These are phyloP conservation scores for Vipera ursinii DNA, from an alignment of 2,797 vertebrate species.

Conservation along the genomic window DNA sequence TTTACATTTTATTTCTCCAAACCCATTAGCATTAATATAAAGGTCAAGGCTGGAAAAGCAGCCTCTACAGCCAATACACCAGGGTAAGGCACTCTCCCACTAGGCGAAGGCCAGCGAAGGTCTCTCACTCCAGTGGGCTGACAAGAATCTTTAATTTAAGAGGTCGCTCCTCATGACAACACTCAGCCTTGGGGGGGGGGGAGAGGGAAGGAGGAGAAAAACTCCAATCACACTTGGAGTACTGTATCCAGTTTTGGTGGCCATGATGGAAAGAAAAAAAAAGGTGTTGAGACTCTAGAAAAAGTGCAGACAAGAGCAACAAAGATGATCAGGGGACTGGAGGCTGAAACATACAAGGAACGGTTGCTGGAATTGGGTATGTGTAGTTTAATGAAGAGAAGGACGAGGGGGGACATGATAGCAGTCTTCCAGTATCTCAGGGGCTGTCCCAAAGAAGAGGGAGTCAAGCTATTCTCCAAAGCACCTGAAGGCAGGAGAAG, in stretches of 20 bases:
- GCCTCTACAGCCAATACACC: constrained; percentile 62
- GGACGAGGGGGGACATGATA: neutral
- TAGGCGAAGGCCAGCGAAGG: constrained; percentile 54
- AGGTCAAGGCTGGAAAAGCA: constrained; percentile 65
- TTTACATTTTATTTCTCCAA: constrained; percentile 74
- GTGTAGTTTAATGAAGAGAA: neutral
- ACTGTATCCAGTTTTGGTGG: neutral
- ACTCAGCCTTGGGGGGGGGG: constrained; percentile 18
- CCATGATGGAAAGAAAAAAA: neutral
- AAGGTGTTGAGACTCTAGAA: neutral
- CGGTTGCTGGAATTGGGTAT: neutral
- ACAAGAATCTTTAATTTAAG: constrained; percentile 63
- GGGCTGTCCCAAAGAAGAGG: neutral
- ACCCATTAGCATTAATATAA: constrained; percentile 70
- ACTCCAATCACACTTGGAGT: neutral
- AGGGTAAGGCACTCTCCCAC: constrained; percentile 58
- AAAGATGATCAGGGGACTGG: neutral
- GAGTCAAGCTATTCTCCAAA: neutral
- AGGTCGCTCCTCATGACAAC: constrained; percentile 33
- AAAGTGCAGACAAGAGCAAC: neutral
- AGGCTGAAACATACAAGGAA: neutral
- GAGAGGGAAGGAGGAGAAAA: neutral
- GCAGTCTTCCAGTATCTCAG: neutral
- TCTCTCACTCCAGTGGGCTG: constrained; percentile 56
- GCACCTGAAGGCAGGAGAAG: fast-evolving